A percentile compares a stretch with the other conserved stretches of the same genome.
Evolutionary conservation across 2,797 vertebrate genomes (phyloP).

Genomic region (Synanceia verrucosa): DNA sequence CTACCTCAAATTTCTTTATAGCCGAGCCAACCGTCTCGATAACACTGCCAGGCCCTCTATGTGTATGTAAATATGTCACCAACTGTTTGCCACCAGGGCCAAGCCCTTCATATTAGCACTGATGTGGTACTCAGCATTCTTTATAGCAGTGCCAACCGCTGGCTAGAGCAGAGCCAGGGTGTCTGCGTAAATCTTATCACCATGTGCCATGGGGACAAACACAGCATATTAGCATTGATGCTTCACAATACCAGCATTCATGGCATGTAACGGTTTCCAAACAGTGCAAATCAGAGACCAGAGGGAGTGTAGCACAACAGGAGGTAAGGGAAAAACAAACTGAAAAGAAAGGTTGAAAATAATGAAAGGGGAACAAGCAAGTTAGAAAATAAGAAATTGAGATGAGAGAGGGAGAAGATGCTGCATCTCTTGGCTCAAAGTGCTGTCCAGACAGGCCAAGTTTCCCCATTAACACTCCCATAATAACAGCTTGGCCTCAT

Average conservation of each 20-base stretch:
- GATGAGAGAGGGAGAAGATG: not conserved
- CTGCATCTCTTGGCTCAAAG: not conserved
- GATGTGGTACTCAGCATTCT: slow-evolving; percentile 41
- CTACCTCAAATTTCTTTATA: slow-evolving; percentile 35
- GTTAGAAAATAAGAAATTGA: not conserved
- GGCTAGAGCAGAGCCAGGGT: slow-evolving; percentile 9
- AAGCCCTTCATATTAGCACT: slow-evolving; percentile 44
- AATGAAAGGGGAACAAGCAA: not conserved
- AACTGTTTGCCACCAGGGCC: slow-evolving; percentile 34
- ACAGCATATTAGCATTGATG: slow-evolving; percentile 41
- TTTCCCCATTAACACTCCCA: slow-evolving; percentile 7
- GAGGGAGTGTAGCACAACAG: slow-evolving; percentile 11
- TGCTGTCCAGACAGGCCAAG: slow-evolving; percentile 9
- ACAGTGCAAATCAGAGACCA: slow-evolving; percentile 12
- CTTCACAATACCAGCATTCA: slow-evolving; percentile 38
- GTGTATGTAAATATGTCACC: slow-evolving; percentile 50
- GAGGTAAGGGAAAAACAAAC: not conserved
- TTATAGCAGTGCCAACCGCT: slow-evolving; percentile 40
- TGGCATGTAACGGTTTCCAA: not conserved
- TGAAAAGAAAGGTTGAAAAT: not conserved
- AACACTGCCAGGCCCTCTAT: slow-evolving; percentile 27
- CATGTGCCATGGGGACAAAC: slow-evolving; percentile 36
- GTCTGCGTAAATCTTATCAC: slow-evolving; percentile 54
- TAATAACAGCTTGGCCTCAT: slow-evolving; percentile 1
- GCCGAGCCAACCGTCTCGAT: slow-evolving; percentile 12